A percentile compares a stretch with the other conserved stretches of the same genome.
Conservation (phyloP, 2,888 invertebrate genomes). For the Ophioninae sp. region DNA sequence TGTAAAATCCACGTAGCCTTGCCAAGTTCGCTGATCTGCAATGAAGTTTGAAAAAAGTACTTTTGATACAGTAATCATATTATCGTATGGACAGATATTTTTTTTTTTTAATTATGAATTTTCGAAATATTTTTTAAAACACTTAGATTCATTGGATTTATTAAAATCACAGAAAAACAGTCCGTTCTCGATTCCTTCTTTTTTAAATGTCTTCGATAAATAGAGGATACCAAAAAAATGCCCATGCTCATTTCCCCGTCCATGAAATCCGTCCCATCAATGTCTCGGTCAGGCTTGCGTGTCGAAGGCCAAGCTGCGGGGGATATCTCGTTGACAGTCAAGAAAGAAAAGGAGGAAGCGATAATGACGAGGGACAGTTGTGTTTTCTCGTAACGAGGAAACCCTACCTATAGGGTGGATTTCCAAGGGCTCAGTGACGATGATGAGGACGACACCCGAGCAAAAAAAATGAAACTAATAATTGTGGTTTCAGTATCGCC, state of each 20-base stretch:
- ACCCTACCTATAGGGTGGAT: neutral
- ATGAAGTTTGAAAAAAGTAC: no score
- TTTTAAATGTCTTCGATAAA: no score
- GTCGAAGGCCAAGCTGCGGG: neutral
- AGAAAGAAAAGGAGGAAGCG: neutral
- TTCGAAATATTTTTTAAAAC: no score
- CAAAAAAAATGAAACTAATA: conserved; percentile 73
- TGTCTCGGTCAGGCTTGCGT: conserved; percentile 6
- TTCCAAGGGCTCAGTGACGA: conserved; percentile 21
- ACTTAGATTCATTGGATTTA: no score
- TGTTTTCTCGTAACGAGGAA: conserved; percentile 30
- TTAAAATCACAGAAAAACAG: no score
- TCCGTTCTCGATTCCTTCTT: no score
- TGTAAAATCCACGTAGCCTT: no score
- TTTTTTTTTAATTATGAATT: no score
- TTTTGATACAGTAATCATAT: no score
- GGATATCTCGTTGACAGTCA: neutral
- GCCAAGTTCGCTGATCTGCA: no score
- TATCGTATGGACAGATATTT: no score
- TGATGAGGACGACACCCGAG: conserved; percentile 52
- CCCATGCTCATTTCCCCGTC: neutral
- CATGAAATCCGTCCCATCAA: conserved; percentile 13
- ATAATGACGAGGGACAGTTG: conserved; percentile 14
- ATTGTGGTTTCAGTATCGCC: conserved; percentile 69
- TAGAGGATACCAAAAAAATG: neutral